phyloP scores from a whole-genome alignment of 2,797 vertebrate species.

The Myotis myotis region DNA sequence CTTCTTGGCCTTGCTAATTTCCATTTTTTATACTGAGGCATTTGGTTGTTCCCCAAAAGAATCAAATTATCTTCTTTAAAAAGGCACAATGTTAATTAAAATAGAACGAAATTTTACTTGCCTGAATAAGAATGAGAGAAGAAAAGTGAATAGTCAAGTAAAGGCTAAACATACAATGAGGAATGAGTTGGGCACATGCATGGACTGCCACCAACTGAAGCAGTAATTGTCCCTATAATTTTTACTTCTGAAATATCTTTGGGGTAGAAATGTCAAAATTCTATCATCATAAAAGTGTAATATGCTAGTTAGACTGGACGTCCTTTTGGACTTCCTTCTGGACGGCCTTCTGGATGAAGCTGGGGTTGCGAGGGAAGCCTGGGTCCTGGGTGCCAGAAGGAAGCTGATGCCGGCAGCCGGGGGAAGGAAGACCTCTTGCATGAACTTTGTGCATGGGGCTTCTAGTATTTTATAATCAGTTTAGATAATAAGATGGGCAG shows the following conservation, averaged over 20 bases:
- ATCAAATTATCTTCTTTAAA: neutral
- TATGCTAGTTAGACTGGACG: too few species aligned
- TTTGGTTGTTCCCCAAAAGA: neutral
- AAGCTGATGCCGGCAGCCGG: too few species aligned
- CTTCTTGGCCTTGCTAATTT: neutral
- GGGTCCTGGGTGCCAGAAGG: too few species aligned
- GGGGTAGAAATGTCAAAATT: neutral
- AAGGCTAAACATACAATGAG: neutral
- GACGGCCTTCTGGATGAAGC: too few species aligned
- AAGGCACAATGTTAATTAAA: neutral
- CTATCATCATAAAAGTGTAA: too few species aligned
- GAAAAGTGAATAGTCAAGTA: neutral
- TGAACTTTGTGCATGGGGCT: too few species aligned
- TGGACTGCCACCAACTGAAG: neutral
- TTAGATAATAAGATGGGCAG: slow-evolving; percentile 3
- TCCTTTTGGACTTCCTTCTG: too few species aligned
- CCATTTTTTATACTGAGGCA: neutral
- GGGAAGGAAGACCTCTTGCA: too few species aligned
- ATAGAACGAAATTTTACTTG: neutral
- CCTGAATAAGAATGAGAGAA: neutral
- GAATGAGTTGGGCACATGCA: neutral
- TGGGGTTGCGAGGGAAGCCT: too few species aligned
- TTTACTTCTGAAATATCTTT: neutral
- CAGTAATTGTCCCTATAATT: neutral
- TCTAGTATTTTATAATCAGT: neutral